Evolutionary conservation across 2,113 vertebrate genomes (phyloP), one percentile per base, ranked within the genome.

Genomic region (Ophiodon elongatus): DNA sequence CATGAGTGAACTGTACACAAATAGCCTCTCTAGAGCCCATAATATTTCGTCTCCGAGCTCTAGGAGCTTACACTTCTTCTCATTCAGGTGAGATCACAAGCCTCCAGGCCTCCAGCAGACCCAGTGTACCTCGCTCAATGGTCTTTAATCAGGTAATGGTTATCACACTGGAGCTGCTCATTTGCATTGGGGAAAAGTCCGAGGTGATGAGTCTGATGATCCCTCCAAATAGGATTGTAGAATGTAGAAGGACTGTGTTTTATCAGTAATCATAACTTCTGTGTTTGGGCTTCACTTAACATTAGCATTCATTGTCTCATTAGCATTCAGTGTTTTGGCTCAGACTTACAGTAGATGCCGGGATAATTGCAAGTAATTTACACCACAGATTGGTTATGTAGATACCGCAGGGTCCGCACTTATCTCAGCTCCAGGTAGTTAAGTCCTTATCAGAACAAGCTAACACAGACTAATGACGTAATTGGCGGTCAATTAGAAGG

Each of bases 401-500:
- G 75, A 89, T 90, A 54, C 47, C 13, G 47, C 66, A 6, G 43
- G 4, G 25, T 31, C 66, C 21, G 41, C 29, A 8, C 68, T 52
- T 35, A 63, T 85, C 63, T 81, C 56, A 76, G 67, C 63, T 57
- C 73, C 85, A 62, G 39, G 85, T 33, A 69, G 35, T 88, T 85
- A 71, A 84, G 57, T 82, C 67, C 80, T 92, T 88, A 89, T 93
- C 77, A 89, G 79, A 87, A 85, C 76, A 85, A 35, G 60, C 70
- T 79, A 82, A 80, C 76, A 21, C 77, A 83, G 86, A 88, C 91
- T 91, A 93, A 93, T 89, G 70, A 81, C 70, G 33, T 89, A 84
- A 93, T 91, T 88, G 79, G 79, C 2, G 63, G 67, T 89, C 89
- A 88, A 82, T 94, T 92, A 92, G 85, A 3, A 0, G 37, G 13